Base-by-base conservation (phyloP, 2,888 invertebrate genomes). In the Ochropleura leucogaster region DNA sequence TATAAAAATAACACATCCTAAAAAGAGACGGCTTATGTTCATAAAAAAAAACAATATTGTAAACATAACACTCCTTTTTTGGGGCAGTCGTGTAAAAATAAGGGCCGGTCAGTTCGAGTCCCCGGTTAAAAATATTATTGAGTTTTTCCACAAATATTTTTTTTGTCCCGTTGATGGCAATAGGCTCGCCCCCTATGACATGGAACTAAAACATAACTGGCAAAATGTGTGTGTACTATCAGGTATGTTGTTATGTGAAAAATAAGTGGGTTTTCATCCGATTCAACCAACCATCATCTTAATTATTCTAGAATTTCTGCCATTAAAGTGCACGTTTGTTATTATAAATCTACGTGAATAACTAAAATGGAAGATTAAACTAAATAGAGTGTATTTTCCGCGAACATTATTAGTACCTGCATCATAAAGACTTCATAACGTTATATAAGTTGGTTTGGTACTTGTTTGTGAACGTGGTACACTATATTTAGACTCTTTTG, bases 371-470 rank as follows among this genome's bases (percentile, higher is more conserved):
- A 64, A 63, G 30, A 46, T 51, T 55, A 42, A 51, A 63, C 14
- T 16, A 81, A 57, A 57, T 20, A 64, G 20, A 74, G 18, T 57
- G 42, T 12, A 80, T 59, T 75, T 66, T 63, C 40, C 16, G n/a
- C 14, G 20, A 46, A 20, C 20, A 9, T 42, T 51, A 51, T 62
- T 82, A 47, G 57, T 46, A 47, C 12, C 40, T 66, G 30, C 12
- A 18, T 60, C 20, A 46, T 63, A 63, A 55, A 77, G 49, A 20
- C 10, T 80, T 63, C 20, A 57, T 53, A 64, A 20, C 7, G 20
- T 51, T 63, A 42, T 47, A 57, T 40, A 44, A 63, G 6, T 47
- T 51, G 3, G 47, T 44, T 12, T n/a, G 9, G 14, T 12, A 14
- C 20, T 60, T 40, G 42, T 47, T 59, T 14, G 14, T n/a, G n/a